A percentile compares a stretch with the other conserved stretches of the same genome.
Evolutionary conservation across 2,888 invertebrate genomes (phyloP).

Genomic region (Drosophila setosimentum): DNA sequence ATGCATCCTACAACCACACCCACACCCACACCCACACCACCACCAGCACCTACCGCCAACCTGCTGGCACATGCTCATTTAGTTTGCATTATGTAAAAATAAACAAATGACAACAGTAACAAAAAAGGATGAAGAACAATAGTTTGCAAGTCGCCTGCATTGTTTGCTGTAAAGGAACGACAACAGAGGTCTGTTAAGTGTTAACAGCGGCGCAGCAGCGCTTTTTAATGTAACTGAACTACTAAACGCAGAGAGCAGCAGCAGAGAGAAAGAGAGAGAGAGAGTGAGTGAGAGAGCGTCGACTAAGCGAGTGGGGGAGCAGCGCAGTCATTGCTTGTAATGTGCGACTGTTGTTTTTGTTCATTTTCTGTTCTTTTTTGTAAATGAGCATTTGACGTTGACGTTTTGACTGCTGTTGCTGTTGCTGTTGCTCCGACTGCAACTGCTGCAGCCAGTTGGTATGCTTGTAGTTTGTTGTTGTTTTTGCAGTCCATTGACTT

Average conservation of each 20-base stretch:
- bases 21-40: neutral
- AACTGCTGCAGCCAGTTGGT: slow-evolving; percentile 24
- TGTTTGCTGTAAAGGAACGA: slow-evolving; percentile 41
- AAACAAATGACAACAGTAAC: slow-evolving; percentile 26
- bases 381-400: slow-evolving; percentile 64
- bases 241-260: slow-evolving; percentile 29
- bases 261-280: slow-evolving; percentile 19
- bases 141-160: slow-evolving; percentile 39
- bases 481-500: slow-evolving; percentile 42
- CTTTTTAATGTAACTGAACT: slow-evolving; percentile 38
- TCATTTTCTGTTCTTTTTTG: slow-evolving; percentile 36
- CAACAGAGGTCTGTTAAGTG: slow-evolving; percentile 43
- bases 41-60: slow-evolving; percentile 1
- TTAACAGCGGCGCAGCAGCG: slow-evolving; percentile 61
- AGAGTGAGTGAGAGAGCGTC: slow-evolving; percentile 28
- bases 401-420: slow-evolving; percentile 61
- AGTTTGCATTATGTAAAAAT: slow-evolving; percentile 40
- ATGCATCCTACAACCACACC: neutral
- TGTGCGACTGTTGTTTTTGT: slow-evolving; percentile 39
- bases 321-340: slow-evolving; percentile 48
- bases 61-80: slow-evolving; percentile 32
- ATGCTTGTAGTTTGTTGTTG: slow-evolving; percentile 37
- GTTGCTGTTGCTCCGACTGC: slow-evolving; percentile 29
- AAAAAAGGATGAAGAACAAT: slow-evolving; percentile 29
- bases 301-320: slow-evolving; percentile 51